Evolutionary conservation across 2,113 vertebrate genomes (phyloP), one percentile per base, ranked within the genome.

Genomic region (Aleadryas rufinucha): DNA sequence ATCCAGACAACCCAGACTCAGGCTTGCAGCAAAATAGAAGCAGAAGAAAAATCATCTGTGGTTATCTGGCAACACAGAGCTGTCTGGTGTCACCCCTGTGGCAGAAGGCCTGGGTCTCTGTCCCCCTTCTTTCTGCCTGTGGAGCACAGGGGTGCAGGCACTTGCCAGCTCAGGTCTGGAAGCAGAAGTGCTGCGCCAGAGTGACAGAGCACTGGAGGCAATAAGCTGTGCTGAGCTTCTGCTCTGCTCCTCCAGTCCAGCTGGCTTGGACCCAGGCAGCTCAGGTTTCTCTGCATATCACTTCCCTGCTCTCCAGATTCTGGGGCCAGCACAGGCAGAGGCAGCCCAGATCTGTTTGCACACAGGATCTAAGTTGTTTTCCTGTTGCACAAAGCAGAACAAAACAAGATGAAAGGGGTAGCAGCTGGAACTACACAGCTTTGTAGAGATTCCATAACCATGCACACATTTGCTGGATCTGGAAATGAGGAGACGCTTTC

Each of bases 341-440:
- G 44, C 65, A 91, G 86, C 64, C 56, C 68, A 59, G 70, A 61
- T 76, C 66, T 87, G 63, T 94, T 95, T 91, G 82, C 53, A 91
- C 50, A 79, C 84, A 76, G 44, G 87, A 91, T 81, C 72, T 26
- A 76, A 80, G 85, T 44, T 83, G 78, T 77, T 19, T 83, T 93
- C 75, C 93, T 93, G 87, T 69, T 89, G 71, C 13, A 5, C 0
- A 2, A 75, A 71, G 63, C 37, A 77, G 42, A 90, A 37, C 41
- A 71, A 87, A 90, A 41, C 74, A 69, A 87, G 72, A 90, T 23
- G 30, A 90, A 91, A 91, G 42, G 39, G 24, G 52, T 21, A 94
- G 84, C 93, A 91, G 87, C 93, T 91, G 93, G 64, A 91, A 65
- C 68, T 45, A 59, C 66, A n/a, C 39, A 68, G 49, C 90, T 89